Evolutionary conservation across 2,797 vertebrate genomes (phyloP), one percentile per base, ranked within the genome.

Genomic region (Bufotes viridis): DNA sequence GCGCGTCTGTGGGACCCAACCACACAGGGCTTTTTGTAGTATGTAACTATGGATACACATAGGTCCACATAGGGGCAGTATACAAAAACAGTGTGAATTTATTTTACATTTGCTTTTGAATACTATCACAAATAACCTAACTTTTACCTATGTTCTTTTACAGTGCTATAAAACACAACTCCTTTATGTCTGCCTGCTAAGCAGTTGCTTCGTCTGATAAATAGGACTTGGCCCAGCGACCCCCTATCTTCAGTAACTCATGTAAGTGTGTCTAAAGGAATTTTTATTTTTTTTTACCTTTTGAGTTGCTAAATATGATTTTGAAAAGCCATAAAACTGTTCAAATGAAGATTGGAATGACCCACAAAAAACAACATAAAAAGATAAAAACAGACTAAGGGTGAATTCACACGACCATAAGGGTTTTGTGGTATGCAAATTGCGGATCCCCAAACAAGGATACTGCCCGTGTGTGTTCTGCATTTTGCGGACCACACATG

Each of bases 121-220:
- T 3, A 20, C 1, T 49, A 74, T 0, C 17, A 81, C 22, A 81
- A 81, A 81, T 11, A 65, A 49, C 6, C 61, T 22, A 29, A 42
- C 61, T 67, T 70, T 29, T 70, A 8, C 60, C 24, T n/a, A 1
- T 81, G 1, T 60, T 70, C 20, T 78, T 57, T 78, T 80, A n/a
- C 78, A 86, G 85, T 6, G 79, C 13, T 12, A 2, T 22, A n/a
- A 24, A 26, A 57, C 70, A 15, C 42, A 26, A 13, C 42, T 67
- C 13, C 24, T 61, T 42, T 84, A 88, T 88, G 75, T 80, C 60
- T 79, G n/a, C 42, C 53, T 70, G 60, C 72, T 84, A 14, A 88
- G 82, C 65, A 13, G 18, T 49, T 58, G 53, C 29, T 79, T 14
- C 75, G 26, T 80, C 78, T 83, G 42, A 78, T 29, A 26, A 3